Evolutionary conservation across 2,113 vertebrate species (phyloP), one percentile per base, ranked within the genome.

Genomic region (Epinephelus lanceolatus): DNA sequence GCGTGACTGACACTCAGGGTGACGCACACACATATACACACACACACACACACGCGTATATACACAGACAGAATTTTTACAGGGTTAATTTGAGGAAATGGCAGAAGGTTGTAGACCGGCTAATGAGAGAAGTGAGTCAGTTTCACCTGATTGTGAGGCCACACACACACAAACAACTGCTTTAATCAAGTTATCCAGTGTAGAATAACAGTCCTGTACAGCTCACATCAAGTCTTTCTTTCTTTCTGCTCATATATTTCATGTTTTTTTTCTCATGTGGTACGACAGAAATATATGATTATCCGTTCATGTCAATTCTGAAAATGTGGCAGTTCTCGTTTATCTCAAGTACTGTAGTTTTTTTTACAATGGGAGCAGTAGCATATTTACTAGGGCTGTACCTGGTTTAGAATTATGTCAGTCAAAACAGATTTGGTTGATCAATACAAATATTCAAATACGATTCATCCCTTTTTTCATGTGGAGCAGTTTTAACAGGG

Each of bases 31-130:
- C 51, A 21, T 17, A 27, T 27, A 21, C 65, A 45, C 37, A 13
- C 49, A 21, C 60, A 62, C 51, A 62, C 67, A 52, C 66, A 30
- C 49, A 21, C 19, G 15, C 30, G 37, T 27, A 52, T 18, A 25
- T 42, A 67, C 47, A 52, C 40, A 27, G 15, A 53, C 42, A 62
- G 47, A 62, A 69, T 89, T 92, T 88, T 81, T 12, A 78, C 74
- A 73, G 57, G 81, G 83, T 88, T 91, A 89, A 91, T 91, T 81
- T 65, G 81, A 89, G 87, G 89, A 90, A 90, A 90, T 82, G 75
- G 78, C 56, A 17, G 18, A 47, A 79, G 81, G 69, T 78, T 76
- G 84, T 68, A 70, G 84, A 87, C 80, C 3, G 67, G 62, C 25
- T 85, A 87, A 88, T 83, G 70, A 77, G 67, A 79, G 78, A 59